A percentile compares a stretch with the other conserved stretches of the same genome.
Conservation (phyloP, 2,113 vertebrate genomes). For the Poeciliopsis prolifica region DNA sequence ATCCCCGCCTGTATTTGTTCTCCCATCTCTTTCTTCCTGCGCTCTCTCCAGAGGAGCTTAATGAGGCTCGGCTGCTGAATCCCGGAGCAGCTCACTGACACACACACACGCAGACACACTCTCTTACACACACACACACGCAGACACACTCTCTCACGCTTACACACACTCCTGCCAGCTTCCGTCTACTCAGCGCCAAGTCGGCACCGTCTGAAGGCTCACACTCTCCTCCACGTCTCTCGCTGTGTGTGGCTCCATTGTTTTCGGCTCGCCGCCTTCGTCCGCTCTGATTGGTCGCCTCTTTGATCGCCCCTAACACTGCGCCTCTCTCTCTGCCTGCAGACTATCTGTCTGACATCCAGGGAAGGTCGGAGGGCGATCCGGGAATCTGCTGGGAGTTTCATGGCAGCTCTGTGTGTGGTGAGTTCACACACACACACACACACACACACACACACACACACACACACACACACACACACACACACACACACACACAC, state of each 20-base stretch:
- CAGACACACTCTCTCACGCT: conserved; percentile 28
- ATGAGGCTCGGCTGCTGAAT: conserved; percentile 73
- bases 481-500: no score
- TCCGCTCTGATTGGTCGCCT: conserved; percentile 49
- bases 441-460: background rate
- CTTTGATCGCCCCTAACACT: conserved; percentile 39
- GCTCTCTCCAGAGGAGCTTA: conserved; percentile 68
- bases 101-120: conserved; percentile 4
- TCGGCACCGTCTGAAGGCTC: conserved; percentile 60
- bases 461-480: background rate
- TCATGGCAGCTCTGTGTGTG: conserved; percentile 92
- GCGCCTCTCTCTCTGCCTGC: conserved; percentile 25
- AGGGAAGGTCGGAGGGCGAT: conserved; percentile 87
- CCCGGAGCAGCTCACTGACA: conserved; percentile 61
- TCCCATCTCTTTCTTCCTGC: conserved; percentile 19
- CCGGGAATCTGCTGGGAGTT: conserved; percentile 90
- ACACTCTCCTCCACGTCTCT: conserved; percentile 53
- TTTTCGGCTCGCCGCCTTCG: conserved; percentile 41
- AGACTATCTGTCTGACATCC: conserved; percentile 96
- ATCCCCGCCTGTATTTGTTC: conserved; percentile 56
- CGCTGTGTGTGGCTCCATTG: conserved; percentile 26
- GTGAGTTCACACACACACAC: conserved; percentile 78
- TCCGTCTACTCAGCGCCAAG: conserved; percentile 55
- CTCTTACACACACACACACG: background rate
- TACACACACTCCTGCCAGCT: conserved; percentile 49